Evolutionary conservation across 1,140 invertebrate species (phyloP).

Genomic region (Apis laboriosa): DNA sequence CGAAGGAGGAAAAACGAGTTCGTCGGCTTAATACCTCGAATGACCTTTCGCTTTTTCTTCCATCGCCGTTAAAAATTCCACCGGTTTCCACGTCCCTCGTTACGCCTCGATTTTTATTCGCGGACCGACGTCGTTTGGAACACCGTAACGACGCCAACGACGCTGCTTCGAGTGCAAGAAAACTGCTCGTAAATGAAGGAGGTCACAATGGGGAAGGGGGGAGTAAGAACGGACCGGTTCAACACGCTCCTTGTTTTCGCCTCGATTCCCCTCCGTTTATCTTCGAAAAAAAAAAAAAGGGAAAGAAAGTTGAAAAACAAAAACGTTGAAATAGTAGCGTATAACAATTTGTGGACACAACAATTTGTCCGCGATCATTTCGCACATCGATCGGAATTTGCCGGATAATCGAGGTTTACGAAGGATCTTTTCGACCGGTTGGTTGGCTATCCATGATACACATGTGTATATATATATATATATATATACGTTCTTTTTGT

Average conservation of each 20-base stretch:
- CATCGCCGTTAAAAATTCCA: not conserved
- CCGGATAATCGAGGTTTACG: not conserved
- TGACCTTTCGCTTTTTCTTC: not conserved
- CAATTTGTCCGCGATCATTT: not conserved
- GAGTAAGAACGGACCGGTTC: not conserved
- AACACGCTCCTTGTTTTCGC: not conserved
- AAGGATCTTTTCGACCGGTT: too few relatives aligned
- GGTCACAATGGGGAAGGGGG: not conserved
- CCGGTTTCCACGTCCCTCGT: not conserved
- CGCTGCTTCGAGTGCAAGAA: not conserved
- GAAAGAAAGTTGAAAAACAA: not conserved
- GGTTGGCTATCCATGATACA: not conserved
- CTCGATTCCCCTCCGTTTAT: not conserved
- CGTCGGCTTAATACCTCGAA: not conserved
- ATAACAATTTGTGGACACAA: conserved; percentile 12
- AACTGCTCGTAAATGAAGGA: conserved; percentile 21
- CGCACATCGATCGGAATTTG: not conserved
- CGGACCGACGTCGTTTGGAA: not conserved
- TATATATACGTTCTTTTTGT: not conserved
- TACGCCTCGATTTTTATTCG: not conserved
- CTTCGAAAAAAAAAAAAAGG: not conserved
- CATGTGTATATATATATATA: too few relatives aligned
- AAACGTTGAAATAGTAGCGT: not conserved
- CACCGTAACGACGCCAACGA: conserved; percentile 5
- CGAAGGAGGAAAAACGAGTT: not conserved